phyloP scores from a whole-genome alignment of 2,888 invertebrate species.

The Melieria crassipennis region DNA sequence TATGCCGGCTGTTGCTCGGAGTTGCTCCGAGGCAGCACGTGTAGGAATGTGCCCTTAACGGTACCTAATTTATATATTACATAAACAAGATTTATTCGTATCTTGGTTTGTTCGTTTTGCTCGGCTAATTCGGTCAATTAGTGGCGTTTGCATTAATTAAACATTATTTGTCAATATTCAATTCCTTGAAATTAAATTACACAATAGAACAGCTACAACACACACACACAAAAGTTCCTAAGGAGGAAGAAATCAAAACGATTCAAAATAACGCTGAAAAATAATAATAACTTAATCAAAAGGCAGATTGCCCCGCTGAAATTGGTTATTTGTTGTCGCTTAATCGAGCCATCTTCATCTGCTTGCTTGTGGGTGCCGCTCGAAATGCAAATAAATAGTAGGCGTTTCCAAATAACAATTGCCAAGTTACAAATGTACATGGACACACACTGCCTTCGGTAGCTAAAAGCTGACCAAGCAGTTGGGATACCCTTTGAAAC shows the following conservation, averaged over 20 bases:
- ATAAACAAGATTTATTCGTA: slow-evolving; percentile 1
- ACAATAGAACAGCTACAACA: slow-evolving; percentile 24
- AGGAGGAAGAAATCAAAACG: slow-evolving; percentile 4
- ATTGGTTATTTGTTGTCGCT: too few species aligned
- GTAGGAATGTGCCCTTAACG: too few species aligned
- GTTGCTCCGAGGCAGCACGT: background rate
- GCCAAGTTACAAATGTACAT: too few species aligned
- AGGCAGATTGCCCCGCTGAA: background rate
- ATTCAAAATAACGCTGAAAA: slow-evolving; percentile 4
- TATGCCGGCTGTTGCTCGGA: background rate
- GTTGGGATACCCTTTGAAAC: too few species aligned
- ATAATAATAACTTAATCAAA: slow-evolving; percentile 1
- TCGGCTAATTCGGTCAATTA: background rate
- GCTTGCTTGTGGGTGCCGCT: too few species aligned
- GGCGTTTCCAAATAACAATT: too few species aligned
- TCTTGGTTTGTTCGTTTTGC: slow-evolving; percentile 7
- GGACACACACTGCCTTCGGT: too few species aligned
- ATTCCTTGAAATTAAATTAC: slow-evolving; percentile 27
- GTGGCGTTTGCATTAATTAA: background rate
- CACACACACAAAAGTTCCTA: slow-evolving; percentile 37
- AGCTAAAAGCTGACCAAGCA: too few species aligned
- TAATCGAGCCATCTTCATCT: too few species aligned
- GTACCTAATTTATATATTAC: background rate
- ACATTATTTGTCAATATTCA: slow-evolving; percentile 33
- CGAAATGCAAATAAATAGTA: too few species aligned